Percentiles rank a stretch among this genome's conserved stretches.
Conservation (phyloP, 1,140 invertebrate species). For the Drosophila orosa region DNA sequence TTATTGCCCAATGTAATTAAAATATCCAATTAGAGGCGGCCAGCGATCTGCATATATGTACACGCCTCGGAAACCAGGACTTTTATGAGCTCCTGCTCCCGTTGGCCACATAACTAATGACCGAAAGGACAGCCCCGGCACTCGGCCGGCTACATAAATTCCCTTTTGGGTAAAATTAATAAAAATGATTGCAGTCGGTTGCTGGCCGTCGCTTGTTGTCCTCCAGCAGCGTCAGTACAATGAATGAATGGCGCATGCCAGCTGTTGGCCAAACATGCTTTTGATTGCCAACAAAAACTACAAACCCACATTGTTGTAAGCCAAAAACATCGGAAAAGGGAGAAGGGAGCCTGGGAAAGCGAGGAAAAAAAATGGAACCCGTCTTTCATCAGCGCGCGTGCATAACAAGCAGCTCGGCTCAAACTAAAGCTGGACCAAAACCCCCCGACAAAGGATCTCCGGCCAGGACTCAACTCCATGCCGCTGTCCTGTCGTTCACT, state of each 20-base stretch:
- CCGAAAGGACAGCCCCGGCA: conserved; percentile 35
- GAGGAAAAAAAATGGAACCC: conserved; percentile 34
- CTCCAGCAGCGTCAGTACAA: conserved; percentile 45
- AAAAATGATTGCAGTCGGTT: conserved; percentile 77
- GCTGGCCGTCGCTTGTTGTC: conserved; percentile 45
- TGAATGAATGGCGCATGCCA: conserved; percentile 81
- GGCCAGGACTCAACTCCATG: conserved; percentile 18
- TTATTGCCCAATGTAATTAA: conserved; percentile 70
- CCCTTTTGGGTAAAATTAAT: conserved; percentile 79
- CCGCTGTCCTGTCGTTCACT: conserved; percentile 56
- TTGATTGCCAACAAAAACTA: conserved; percentile 69
- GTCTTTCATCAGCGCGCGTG: conserved; percentile 76
- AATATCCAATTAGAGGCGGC: conserved; percentile 71
- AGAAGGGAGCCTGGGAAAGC: conserved; percentile 12
- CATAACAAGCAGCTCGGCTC: conserved; percentile 69
- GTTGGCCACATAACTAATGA: conserved; percentile 71
- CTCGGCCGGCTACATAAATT: conserved; percentile 69
- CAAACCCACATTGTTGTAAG: conserved; percentile 46
- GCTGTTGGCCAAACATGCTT: conserved; percentile 80
- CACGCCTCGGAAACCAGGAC: conserved; percentile 6
- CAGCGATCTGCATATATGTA: conserved; percentile 48
- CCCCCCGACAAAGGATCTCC: conserved; percentile 25
- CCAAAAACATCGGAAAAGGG: conserved; percentile 21
- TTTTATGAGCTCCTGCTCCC: conserved; percentile 62
- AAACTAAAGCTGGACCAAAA: conserved; percentile 56